Conservation (phyloP, 2,797 vertebrate species). For the Gallirallus australis region DNA sequence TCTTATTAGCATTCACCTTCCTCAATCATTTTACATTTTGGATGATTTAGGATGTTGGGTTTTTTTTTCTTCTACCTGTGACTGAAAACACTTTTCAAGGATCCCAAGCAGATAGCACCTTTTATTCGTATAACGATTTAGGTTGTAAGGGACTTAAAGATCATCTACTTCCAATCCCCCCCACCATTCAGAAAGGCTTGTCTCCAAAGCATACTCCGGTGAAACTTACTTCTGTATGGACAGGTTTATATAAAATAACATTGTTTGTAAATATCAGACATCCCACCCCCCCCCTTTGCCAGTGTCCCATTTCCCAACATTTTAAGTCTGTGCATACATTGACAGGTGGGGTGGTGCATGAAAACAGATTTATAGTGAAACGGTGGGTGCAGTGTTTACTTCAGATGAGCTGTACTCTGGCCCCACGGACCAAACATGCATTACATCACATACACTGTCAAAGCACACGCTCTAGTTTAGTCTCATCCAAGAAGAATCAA, state of each 20-base stretch:
- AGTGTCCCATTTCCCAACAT: not conserved
- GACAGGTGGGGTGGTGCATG: not conserved
- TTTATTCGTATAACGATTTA: not conserved
- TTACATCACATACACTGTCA: not conserved
- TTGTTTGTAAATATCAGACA: not conserved
- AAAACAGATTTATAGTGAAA: not conserved
- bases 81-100: not conserved
- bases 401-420: not conserved
- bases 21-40: not conserved
- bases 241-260: not conserved
- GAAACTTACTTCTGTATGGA: not conserved
- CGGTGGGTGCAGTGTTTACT: not conserved
- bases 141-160: no score
- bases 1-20: not conserved
- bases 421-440: rapidly evolving
- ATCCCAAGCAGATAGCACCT: not conserved
- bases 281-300: not conserved
- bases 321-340: not conserved
- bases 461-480: not conserved
- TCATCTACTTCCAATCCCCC: no score
- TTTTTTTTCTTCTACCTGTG: not conserved
- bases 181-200: not conserved
- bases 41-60: not conserved
- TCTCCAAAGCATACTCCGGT: not conserved
- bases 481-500: not conserved